Evolutionary conservation across 2,888 invertebrate species (phyloP), one percentile per base, ranked within the genome.

Genomic region (Prostheceraeus crozeri): DNA sequence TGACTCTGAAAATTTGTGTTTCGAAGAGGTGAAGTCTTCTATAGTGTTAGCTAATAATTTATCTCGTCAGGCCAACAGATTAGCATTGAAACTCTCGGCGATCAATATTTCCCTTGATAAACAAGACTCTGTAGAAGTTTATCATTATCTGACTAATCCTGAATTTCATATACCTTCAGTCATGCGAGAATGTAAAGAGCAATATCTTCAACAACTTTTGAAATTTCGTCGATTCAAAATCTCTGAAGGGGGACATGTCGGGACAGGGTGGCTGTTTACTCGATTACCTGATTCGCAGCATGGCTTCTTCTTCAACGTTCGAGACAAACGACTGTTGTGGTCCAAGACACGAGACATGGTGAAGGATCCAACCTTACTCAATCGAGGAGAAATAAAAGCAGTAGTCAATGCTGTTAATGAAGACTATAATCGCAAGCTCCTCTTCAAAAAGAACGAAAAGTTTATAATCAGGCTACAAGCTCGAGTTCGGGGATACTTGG

Each of bases 401-500:
- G 28, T 46, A n/a, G 28, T 53, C 8, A 28, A 28, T 28, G 31
- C 28, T 23, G 53, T 53, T 4, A 53, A 53, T 53, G 27, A 27
- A 10, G 53, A 28, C 19, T 62, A 63, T 40, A 55, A 59, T 52
- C 53, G 57, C 25, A 48, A 65, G 23, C 4, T 46, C 28, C 14
- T 65, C 8, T 59, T 55, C 16, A 53, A 54, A 27, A 36, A 62
- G 1, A 57, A 59, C 28, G 59, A 63, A 21, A 57, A 65, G 74
- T 28, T 66, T 25, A 73, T 83, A 28, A 69, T 76, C 10, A 76
- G 71, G 64, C 71, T 83, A 46, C 83, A 84, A 73, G 82, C 82
- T 3, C 72, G 74, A 48, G 78, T 79, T 61, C 79, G 80, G 66
- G 83, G 83, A n/a, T 82, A 79, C 68, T 68, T 83, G 27, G 68